Evolutionary conservation across 2,797 vertebrate species (phyloP), one percentile per base, ranked within the genome.

Genomic region (Acipenser oxyrinchus): DNA sequence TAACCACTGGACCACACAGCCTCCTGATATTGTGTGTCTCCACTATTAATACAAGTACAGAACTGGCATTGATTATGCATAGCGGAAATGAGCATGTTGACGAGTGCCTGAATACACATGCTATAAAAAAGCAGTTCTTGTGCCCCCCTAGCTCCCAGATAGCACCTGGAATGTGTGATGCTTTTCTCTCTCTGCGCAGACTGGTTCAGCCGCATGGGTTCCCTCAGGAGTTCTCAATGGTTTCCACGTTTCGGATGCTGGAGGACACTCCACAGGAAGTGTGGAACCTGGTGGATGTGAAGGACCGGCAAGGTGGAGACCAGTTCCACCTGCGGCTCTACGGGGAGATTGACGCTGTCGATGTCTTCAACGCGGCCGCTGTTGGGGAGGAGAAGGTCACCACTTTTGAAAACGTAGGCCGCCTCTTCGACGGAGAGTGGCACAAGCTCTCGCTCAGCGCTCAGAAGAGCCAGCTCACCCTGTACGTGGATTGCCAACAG

Each of bases 141-240:
- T 37, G 37, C 37, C 37, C 37, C 37, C 3, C 37, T 5, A 37
- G 37, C 37, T 37, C 37, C 37, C 37, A 37, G 37, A 37, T 37
- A 37, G 37, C 37, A 37, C 37, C 37, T 37, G 37, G 37, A 37
- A 37, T 4, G 37, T 37, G 37, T 11, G 51, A 15, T 9, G 11
- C 12, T 6, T 9, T 10, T 11, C 15, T 6, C 1, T 23, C 61
- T 49, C 3, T 57, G 71, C 70, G 51, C 71, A 66, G 65, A 49
- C 72, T 71, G 70, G n/a, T 67, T 66, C 60, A 74, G 63, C 69
- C 70, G 0, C 13, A 64, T 62, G 73, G 76, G 6, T 62, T 75
- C 52, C 67, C 69, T 52, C 37, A 73, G 10, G 69, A 75, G 65
- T 69, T 66, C 6, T 70, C 66, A 7, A 1, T 57, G 48, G 60